Evolutionary conservation across 2,888 invertebrate species (phyloP).

Genomic region (Platerodrilus igneus): DNA sequence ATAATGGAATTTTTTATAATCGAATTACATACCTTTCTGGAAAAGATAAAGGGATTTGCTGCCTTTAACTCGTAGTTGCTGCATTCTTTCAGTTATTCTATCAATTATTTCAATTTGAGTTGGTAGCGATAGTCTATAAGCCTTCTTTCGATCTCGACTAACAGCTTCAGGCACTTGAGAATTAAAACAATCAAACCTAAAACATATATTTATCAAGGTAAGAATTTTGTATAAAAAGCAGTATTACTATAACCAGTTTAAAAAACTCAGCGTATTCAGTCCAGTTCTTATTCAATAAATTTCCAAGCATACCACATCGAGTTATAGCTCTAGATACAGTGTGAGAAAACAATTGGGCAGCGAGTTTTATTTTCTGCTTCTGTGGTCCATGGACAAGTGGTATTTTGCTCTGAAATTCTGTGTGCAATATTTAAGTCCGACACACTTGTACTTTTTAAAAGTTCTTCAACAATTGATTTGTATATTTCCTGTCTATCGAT

Average conservation of each 20-base stretch:
- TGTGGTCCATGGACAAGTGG: slow-evolving; percentile 7
- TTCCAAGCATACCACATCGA: slow-evolving; percentile 18
- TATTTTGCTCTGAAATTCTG: slow-evolving; percentile 11
- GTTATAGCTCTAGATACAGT: slow-evolving; percentile 21
- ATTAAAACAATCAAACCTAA: slow-evolving; percentile 29
- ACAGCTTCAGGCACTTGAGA: slow-evolving; percentile 15
- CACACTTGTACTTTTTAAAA: slow-evolving; percentile 7
- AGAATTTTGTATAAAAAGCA: neutral
- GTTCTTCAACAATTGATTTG: slow-evolving; percentile 7
- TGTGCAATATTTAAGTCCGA: slow-evolving; percentile 12
- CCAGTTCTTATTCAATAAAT: slow-evolving; percentile 14
- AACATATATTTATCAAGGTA: too few relatives aligned
- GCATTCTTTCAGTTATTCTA: slow-evolving; percentile 11
- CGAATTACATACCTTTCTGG: slow-evolving; percentile 18
- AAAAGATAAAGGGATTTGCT: slow-evolving; percentile 17
- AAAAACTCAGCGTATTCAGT: slow-evolving; percentile 14
- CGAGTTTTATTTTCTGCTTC: slow-evolving; percentile 17
- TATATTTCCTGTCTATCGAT: slow-evolving; percentile 14
- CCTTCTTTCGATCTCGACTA: slow-evolving; percentile 15
- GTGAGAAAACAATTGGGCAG: slow-evolving; percentile 26
- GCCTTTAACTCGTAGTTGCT: slow-evolving; percentile 11
- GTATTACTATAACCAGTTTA: slow-evolving; percentile 15
- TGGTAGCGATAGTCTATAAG: slow-evolving; percentile 17
- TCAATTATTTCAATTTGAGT: slow-evolving; percentile 16
- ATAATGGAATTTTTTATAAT: neutral